Evolutionary conservation across 2,113 vertebrate genomes (phyloP), one percentile per base, ranked within the genome.

Genomic region (Rostratula benghalensis): DNA sequence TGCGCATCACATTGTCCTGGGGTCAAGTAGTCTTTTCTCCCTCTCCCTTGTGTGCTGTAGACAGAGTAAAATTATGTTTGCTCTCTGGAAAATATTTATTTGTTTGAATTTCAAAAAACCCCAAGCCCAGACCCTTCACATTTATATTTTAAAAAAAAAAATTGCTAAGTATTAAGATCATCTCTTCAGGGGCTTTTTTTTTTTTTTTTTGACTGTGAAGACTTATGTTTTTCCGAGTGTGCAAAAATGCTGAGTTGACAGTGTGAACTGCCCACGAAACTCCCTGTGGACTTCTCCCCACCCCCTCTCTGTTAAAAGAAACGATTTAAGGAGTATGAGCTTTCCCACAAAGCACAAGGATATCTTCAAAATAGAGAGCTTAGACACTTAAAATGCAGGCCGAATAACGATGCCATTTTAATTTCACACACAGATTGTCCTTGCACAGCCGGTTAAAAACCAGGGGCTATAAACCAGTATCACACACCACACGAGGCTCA

Each of bases 171-270:
- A 93, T 78, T 78, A 94, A 88, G 41, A 83, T 78, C 0, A 78
- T 67, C 54, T 92, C 79, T 94, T 94, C 30, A 39, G 68, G 51
- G 80, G 5, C 5, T 8, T 8, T 50, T 79, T 33, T 53, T 50
- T 65, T 71, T 71, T 68, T 50, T 73, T 92, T 83, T 88, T 63
- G 3, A 57, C 28, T 59, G 21, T 65, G 25, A 71, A 79, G 41
- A 95, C n/a, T 95, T 79, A 69, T 10, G 31, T 12, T 37, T 93
- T 93, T 86, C 9, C 9, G 35, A 74, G 64, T 67, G 64, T 71
- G 48, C 48, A 95, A 65, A 97, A 93, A 84, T 54, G 92, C 94
- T 96, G 94, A 95, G 50, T 50, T 93, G 86, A 96, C 92, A 79
- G 61, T 41, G 59, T 65, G 74, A 95, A 76, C 69, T 93, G 61